These are phyloP conservation scores for Theonella swinhoei DNA, from an alignment of 37 sponge, comb jelly and placozoan species.

Conservation along the genomic window DNA sequence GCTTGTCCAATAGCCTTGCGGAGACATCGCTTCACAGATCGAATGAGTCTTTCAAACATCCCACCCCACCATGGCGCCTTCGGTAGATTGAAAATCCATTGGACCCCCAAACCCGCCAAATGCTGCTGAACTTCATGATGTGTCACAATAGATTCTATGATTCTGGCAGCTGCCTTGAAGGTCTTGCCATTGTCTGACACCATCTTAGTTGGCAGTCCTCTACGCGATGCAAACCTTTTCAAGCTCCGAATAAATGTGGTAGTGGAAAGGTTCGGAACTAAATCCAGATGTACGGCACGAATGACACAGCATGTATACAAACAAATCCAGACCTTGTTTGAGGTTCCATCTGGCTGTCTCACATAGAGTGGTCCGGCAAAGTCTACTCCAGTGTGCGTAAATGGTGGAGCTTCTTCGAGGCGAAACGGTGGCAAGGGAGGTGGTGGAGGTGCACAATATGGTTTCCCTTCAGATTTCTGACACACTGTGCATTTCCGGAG, in stretches of 20 bases:
- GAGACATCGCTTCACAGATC: conserved; percentile 22
- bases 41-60: conserved; percentile 24
- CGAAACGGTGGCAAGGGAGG: conserved; percentile 49
- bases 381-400: conserved; percentile 31
- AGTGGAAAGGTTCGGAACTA: conserved; percentile 23
- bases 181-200: conserved; percentile 30
- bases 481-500: conserved; percentile 28
- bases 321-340: conserved; percentile 38
- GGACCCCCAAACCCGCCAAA: conserved; percentile 5
- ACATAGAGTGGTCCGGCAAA: conserved; percentile 53
- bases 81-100: conserved; percentile 36
- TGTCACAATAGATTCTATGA: not conserved
- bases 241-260: conserved; percentile 13
- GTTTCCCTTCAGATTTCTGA: conserved; percentile 18
- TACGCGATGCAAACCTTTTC: conserved; percentile 15
- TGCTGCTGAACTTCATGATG: not conserved
- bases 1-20: conserved; percentile 28
- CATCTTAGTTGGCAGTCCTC: conserved; percentile 23
- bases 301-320: conserved; percentile 48
- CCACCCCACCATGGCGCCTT: conserved; percentile 51
- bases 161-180: conserved; percentile 19
- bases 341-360: not conserved
- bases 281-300: conserved; percentile 51
- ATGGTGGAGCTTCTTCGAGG: conserved; percentile 28
- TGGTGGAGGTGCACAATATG: conserved; percentile 19